These are phyloP conservation scores for Sinodicranocentrus sp. DNA, from an alignment of 2,888 invertebrate genomes.

Conservation along the genomic window DNA sequence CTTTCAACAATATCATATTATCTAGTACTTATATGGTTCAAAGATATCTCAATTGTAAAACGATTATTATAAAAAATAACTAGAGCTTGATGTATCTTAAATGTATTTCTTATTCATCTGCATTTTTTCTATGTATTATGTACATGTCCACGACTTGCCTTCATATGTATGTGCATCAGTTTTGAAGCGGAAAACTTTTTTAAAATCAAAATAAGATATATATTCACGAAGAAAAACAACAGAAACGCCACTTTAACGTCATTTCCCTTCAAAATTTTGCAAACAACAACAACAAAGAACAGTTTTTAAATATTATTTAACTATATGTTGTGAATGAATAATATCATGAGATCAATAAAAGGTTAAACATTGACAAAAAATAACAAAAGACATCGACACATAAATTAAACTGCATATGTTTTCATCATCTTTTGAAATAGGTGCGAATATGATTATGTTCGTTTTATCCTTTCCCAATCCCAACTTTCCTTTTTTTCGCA, in stretches of 20 bases:
- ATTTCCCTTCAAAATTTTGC: not conserved
- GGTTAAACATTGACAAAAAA: constrained; percentile 42
- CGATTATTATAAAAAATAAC: constrained; percentile 47
- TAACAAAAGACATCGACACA: constrained; percentile 30
- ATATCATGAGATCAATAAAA: constrained; percentile 53
- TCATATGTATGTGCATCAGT: too few species aligned
- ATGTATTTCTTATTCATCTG: constrained; percentile 10
- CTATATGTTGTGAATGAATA: not conserved
- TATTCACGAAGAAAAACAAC: constrained; percentile 2
- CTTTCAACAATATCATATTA: too few species aligned
- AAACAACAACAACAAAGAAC: not conserved
- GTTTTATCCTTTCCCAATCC: not conserved
- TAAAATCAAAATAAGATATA: constrained; percentile 19
- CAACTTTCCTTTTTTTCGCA: constrained; percentile 7
- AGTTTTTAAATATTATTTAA: too few species aligned
- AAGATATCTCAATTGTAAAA: constrained; percentile 26
- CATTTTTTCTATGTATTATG: constrained; percentile 11
- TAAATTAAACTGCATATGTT: constrained; percentile 5
- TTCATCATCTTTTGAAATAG: constrained; percentile 1
- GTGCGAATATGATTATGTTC: constrained; percentile 30
- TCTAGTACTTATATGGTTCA: not conserved
- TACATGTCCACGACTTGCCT: constrained; percentile 31
- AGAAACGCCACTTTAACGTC: not conserved
- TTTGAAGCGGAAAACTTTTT: not conserved
- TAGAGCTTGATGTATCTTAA: constrained; percentile 20